Evolutionary conservation across 2,797 vertebrate genomes (phyloP).

Genomic region (Coccyzus lansbergi): DNA sequence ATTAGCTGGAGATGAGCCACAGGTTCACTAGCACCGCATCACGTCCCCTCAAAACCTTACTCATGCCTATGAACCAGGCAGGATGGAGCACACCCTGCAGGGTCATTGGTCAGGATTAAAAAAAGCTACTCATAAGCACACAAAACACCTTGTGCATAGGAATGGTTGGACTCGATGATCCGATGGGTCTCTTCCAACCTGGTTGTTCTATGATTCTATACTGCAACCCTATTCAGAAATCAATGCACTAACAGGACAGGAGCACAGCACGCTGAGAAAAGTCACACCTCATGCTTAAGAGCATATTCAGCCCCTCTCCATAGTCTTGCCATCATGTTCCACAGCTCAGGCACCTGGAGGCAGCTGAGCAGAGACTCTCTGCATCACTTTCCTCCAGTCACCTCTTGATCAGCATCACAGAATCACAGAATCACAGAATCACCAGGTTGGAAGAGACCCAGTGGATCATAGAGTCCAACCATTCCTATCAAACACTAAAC

Average conservation of each 20-base stretch:
- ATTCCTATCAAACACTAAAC: too few species aligned
- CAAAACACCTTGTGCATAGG: background rate
- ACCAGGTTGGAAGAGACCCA: too few species aligned
- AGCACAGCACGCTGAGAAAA: background rate
- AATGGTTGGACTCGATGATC: too few species aligned
- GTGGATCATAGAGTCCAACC: too few species aligned
- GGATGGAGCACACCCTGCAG: background rate
- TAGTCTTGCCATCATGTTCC: background rate
- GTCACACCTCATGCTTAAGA: background rate
- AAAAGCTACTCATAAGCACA: background rate
- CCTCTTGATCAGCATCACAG: accelerated
- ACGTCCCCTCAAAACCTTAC: background rate
- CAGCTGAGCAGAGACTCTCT: background rate
- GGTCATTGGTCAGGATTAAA: background rate
- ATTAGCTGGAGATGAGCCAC: background rate
- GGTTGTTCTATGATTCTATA: too few species aligned
- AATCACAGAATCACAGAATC: too few species aligned
- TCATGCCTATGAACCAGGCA: accelerated
- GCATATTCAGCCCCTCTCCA: background rate
- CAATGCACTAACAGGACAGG: background rate
- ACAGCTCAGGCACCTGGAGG: background rate
- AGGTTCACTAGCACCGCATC: background rate
- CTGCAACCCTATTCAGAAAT: background rate
- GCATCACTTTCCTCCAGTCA: background rate
- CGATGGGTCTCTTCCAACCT: too few species aligned